Conservation (phyloP, 2,797 vertebrate genomes). For the Ptychobarbus kaznakovi region DNA sequence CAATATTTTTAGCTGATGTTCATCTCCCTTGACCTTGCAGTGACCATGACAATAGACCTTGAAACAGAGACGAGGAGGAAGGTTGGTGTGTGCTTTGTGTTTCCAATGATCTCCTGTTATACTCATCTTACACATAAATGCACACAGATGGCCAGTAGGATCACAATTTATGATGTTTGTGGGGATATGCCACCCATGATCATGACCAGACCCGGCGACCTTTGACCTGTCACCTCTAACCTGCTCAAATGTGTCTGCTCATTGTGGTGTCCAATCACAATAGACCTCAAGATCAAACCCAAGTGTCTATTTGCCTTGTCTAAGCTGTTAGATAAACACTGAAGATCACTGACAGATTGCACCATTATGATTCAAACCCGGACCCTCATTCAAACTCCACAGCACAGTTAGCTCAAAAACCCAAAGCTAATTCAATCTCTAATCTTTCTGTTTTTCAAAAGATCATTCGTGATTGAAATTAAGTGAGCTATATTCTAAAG, state of each 20-base stretch:
- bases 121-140: conserved; percentile 36
- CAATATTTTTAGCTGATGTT: conserved; percentile 37
- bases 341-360: conserved; percentile 55
- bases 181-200: conserved; percentile 52
- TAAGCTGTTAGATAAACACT: conserved; percentile 62
- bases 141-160: conserved; percentile 45
- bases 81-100: conserved; percentile 24
- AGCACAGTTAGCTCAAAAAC: conserved; percentile 27
- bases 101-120: conserved; percentile 10
- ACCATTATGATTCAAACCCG: conserved; percentile 57
- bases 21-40: conserved; percentile 49
- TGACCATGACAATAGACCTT: conserved; percentile 49
- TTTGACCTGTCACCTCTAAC: conserved; percentile 52
- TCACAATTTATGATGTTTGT: conserved; percentile 40
- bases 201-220: conserved; percentile 54
- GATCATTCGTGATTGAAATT: conserved; percentile 34
- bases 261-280: conserved; percentile 57
- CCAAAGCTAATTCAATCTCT: conserved; percentile 43
- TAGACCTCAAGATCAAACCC: conserved; percentile 57
- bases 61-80: conserved; percentile 22
- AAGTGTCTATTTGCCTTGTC: conserved; percentile 51
- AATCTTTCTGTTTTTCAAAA: conserved; percentile 50
- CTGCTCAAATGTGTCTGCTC: conserved; percentile 45
- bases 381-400: conserved; percentile 29
- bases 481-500: conserved; percentile 38